Evolutionary conservation across 2,888 invertebrate species (phyloP), one percentile per base, ranked within the genome.

Genomic region (Helobdella robusta): DNA sequence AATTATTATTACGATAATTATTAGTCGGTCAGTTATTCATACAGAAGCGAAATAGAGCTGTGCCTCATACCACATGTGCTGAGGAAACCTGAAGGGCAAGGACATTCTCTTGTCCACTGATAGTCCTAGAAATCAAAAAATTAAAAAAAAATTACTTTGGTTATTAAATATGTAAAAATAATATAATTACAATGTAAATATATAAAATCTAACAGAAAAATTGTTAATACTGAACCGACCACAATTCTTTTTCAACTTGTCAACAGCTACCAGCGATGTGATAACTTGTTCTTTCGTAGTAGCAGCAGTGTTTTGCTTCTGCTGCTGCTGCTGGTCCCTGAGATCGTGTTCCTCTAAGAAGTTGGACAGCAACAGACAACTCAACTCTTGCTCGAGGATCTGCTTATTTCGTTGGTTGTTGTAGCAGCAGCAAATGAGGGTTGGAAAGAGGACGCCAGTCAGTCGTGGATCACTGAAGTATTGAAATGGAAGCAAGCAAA

Each of bases 381-480:
- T 81, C 71, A 83, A 84, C 81, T 85, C 86, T 77, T 87, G 85
- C 72, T 87, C 87, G 34, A 91, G 82, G 68, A 91, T 86, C 0
- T 85, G 83, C n/a, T 84, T 83, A 70, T 71, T 71, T 44, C 61
- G 44, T 6, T 65, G 50, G 58, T 59, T 66, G 34, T 48, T 28
- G 59, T 66, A 69, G 67, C 70, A 70, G 52, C 68, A 69, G 30
- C 88, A 87, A 66, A 89, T 83, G 52, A 91, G 82, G 0, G 89
- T 89, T 0, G 91, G 90, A 78, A 89, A 85, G 62, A 91, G 83
- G 62, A 86, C 84, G 69, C 83, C 83, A 66, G 86, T 85, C 70
- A 90, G 84, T 1, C 81, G 76, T 34, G 85, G 84, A 66, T 89
- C 87, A 58, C 88, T 87, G 79, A 91, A 88, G 83, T 89, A 91